Conservation (phyloP, 1,140 invertebrate genomes). For the Panagrolaimus sp. region DNA sequence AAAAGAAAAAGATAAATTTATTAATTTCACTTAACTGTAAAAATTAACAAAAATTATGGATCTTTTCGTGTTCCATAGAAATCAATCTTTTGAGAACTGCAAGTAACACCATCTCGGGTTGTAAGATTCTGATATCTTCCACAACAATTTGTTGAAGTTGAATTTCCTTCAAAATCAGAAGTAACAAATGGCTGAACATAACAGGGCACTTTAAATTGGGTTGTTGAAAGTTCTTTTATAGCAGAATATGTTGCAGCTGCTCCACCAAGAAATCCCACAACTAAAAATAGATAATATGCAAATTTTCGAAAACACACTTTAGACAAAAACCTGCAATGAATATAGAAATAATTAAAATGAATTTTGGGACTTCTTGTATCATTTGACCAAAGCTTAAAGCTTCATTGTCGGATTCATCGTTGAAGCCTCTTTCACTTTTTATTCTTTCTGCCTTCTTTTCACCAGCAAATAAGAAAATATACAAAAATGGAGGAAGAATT, state of each 20-base stretch:
- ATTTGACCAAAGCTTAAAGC: too few species aligned
- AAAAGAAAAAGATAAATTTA: too few species aligned
- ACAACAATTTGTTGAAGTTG: constrained; percentile 44
- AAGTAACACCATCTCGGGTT: constrained; percentile 10
- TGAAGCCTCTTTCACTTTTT: constrained; percentile 16
- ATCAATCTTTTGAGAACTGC: background rate
- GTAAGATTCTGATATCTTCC: constrained; percentile 45
- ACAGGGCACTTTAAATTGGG: constrained; percentile 50
- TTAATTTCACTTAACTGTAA: too few species aligned
- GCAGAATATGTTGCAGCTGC: constrained; percentile 56
- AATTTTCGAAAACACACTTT: background rate
- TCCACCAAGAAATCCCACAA: constrained; percentile 52
- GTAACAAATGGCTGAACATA: constrained; percentile 46
- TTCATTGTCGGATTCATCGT: constrained; percentile 1
- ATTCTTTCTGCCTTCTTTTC: constrained; percentile 24
- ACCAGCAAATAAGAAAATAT: constrained; percentile 44
- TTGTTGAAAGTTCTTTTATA: constrained; percentile 45
- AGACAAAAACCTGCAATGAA: background rate
- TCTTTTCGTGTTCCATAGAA: too few species aligned
- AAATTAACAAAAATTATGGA: too few species aligned
- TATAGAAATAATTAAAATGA: background rate
- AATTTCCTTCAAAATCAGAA: background rate
- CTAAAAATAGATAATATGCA: background rate
- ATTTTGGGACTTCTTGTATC: too few species aligned
- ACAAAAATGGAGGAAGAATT: constrained; percentile 59